Evolutionary conservation across 2,113 vertebrate species (phyloP), one percentile per base, ranked within the genome.

Genomic region (Centropristis striata): DNA sequence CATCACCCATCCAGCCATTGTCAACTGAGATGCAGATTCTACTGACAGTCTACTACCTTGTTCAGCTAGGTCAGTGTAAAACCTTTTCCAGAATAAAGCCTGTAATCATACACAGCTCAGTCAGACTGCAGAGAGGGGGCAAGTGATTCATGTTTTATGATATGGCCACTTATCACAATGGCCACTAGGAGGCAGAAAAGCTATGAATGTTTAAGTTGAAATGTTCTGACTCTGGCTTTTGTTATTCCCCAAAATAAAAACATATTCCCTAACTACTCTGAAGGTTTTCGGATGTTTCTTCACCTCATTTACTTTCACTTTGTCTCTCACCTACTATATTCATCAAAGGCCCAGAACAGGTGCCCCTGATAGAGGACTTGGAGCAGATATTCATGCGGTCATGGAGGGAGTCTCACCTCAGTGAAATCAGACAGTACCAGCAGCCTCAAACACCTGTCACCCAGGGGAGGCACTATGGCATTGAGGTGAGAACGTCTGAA

Each of bases 381-480:
- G 98, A 99, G 87, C 98, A 98, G 86, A 98, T 99, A 86, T 97
- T 99, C 88, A 97, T 97, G 96, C 96, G 97, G 63, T 99, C 97
- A 0, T 99, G 98, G 98, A 94, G 97, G 0, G 97, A 99, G 59
- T 97, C 97, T 0, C 97, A 99, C 87, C 95, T 98, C 47, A 96
- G 96, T 0, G 97, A 99, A 88, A 96, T 97, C 80, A 95, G 97
- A 8, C 98, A 98, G 89, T 97, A 96, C 92, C 98, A 97, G 80
- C 97, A 97, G 85, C 94, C 90, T 18, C 64, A 95, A 10, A 90
- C 95, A 0, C 95, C 95, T 49, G 82, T 89, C 42, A 91, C 93
- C 16, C 93, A 96, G 4, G 95, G 90, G 51, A 89, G 92, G 37
- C 91, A 87, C 80, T 93, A 89, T 23, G 83, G 81, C 72, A 72